Evolutionary conservation across 2,888 invertebrate genomes (phyloP), one percentile per base, ranked within the genome.

Genomic region (Chesias legatella): DNA sequence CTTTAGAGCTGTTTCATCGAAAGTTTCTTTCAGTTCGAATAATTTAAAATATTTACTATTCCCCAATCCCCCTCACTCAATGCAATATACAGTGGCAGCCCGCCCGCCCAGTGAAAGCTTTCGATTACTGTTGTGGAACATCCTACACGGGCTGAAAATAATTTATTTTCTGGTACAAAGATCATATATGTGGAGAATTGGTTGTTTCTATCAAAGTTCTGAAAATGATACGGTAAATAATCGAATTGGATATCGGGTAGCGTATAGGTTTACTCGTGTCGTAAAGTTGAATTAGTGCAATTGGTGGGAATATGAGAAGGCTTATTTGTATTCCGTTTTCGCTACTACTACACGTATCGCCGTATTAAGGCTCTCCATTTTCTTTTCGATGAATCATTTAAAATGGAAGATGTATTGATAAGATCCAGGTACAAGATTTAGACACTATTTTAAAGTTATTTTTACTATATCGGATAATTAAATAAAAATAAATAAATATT

Each of bases 11-110:
- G 26, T 30, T 46, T 39, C 29, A 10, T 6, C 24, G 17, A 28
- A 10, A 24, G 35, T 23, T 28, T 36, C 34, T 31, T 34, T 34
- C 23, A n/a, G 23, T 40, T 42, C 41, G 36, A 35, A 41, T 26
- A 22, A 30, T 37, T 34, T 44, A 9, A 37, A 44, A 40, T 44
- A 44, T 41, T 41, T 24, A 40, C 21, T 24, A 38, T 34, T 38
- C 25, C 21, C 26, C 27, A 20, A 39, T 42, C 31, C 28, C 37
- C 26, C 43, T 37, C 10, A 10, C 24, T 40, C 25, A 28, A 31
- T 39, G 45, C 33, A 43, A 28, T 29, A 13, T 11, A 11, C 29
- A 25, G 30, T 28, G 20, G 28, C 23, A 24, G 6, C 7, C 8
- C 17, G 26, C 6, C 24, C 13, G 13, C 13, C 13, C 3, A 17